phyloP scores from a whole-genome alignment of 1,140 invertebrate species.

The Drosophila asahinai region DNA sequence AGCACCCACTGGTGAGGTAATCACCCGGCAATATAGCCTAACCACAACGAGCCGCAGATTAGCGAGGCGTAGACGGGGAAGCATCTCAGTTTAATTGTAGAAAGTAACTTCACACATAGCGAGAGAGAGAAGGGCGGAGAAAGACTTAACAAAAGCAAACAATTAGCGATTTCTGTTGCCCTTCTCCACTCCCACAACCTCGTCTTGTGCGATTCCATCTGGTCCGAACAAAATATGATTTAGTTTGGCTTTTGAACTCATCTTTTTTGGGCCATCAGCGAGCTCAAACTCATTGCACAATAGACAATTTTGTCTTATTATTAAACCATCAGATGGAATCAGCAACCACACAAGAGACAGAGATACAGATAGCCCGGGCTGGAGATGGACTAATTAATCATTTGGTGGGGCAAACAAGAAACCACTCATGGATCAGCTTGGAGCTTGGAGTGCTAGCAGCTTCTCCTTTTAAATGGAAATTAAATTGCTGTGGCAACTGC shows the following conservation, averaged over 20 bases:
- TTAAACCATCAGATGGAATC: slow-evolving; percentile 72
- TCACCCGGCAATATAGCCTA: slow-evolving; percentile 27
- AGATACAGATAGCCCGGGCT: slow-evolving; percentile 6
- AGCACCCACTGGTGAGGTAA: slow-evolving; percentile 24
- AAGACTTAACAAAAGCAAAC: slow-evolving; percentile 68
- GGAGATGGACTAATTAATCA: slow-evolving; percentile 71
- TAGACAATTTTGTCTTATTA: slow-evolving; percentile 79
- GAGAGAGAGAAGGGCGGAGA: background rate
- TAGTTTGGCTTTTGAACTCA: slow-evolving; percentile 63
- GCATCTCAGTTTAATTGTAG: slow-evolving; percentile 72
- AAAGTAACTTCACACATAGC: slow-evolving; percentile 42
- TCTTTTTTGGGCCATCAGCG: slow-evolving; percentile 50
- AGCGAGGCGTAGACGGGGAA: slow-evolving; percentile 23
- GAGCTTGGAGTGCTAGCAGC: slow-evolving; percentile 26
- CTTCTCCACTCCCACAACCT: slow-evolving; percentile 1
- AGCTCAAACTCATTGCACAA: slow-evolving; percentile 57
- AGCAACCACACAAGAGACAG: slow-evolving; percentile 36
- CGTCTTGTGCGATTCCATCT: slow-evolving; percentile 8
- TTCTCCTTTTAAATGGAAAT: slow-evolving; percentile 72
- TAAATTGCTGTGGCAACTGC: slow-evolving; percentile 71
- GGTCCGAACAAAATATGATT: slow-evolving; percentile 60
- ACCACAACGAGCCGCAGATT: slow-evolving; percentile 30
- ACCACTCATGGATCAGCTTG: slow-evolving; percentile 42
- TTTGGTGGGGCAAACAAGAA: slow-evolving; percentile 33
- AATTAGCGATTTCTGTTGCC: slow-evolving; percentile 62